These are phyloP conservation scores for Rhadinocentrus ornatus DNA, from an alignment of 2,797 vertebrate genomes.

Conservation along the genomic window DNA sequence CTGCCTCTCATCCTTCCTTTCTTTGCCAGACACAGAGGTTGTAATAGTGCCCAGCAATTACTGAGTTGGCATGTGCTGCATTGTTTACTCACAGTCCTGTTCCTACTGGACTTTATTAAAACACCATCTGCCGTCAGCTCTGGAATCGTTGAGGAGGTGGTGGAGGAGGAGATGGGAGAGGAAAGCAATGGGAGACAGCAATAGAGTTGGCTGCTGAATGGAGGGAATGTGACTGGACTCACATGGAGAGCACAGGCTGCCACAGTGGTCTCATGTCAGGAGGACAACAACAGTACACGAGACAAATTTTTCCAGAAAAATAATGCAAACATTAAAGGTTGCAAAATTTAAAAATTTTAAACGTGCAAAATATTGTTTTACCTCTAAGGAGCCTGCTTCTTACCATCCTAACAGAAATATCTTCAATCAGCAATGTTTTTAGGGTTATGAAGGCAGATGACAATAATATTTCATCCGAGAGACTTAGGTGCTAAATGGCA, in stretches of 20 bases:
- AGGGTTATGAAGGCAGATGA: neutral
- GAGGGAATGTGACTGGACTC: conserved; percentile 71
- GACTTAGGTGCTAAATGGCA: conserved; percentile 75
- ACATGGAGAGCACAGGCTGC: conserved; percentile 68
- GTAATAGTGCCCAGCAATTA: conserved; percentile 99
- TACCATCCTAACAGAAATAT: neutral
- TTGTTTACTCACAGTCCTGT: conserved; percentile 99
- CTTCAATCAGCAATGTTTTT: neutral
- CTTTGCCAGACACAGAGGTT: conserved; percentile 95
- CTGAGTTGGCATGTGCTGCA: conserved; percentile 96
- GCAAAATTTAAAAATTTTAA: conserved; percentile 14
- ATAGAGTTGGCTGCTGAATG: conserved; percentile 70
- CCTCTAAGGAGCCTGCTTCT: neutral
- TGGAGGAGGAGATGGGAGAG: conserved; percentile 72
- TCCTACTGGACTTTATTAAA: conserved; percentile 99
- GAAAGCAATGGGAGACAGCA: conserved; percentile 64
- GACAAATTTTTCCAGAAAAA: conserved; percentile 25
- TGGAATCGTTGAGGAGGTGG: conserved; percentile 85
- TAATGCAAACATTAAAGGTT: conserved; percentile 15
- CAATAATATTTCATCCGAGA: conserved; percentile 38
- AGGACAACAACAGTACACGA: conserved; percentile 61
- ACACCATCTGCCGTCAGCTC: conserved; percentile 99
- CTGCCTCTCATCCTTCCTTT: conserved; percentile 74
- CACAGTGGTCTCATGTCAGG: conserved; percentile 67
- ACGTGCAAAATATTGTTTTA: neutral